These are phyloP conservation scores for Hybos culiciformis DNA, from an alignment of 2,888 invertebrate species.

Conservation along the genomic window DNA sequence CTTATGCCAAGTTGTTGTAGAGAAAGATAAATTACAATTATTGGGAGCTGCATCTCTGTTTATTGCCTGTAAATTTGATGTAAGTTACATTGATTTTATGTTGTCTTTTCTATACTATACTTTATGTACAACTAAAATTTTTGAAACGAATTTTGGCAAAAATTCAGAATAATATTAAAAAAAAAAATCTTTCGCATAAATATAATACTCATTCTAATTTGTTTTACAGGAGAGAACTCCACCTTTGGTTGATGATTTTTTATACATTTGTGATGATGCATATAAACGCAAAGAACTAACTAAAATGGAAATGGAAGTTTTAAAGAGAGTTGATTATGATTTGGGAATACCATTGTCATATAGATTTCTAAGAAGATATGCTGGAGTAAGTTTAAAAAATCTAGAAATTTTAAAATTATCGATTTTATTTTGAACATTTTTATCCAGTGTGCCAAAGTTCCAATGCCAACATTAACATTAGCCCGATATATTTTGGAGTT, in stretches of 20 bases:
- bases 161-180: too few species aligned
- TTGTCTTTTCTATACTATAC: too few species aligned
- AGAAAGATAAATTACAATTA: constrained; percentile 77
- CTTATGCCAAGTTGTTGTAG: constrained; percentile 52
- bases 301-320: constrained; percentile 76
- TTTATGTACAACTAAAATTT: too few species aligned
- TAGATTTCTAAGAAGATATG: constrained; percentile 87
- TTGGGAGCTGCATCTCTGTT: constrained; percentile 86
- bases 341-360: constrained; percentile 95
- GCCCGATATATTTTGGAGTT: constrained; percentile 90
- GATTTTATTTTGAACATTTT: too few species aligned
- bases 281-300: constrained; percentile 75
- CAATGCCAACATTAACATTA: constrained; percentile 84
- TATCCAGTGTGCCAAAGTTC: constrained; percentile 62
- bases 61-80: constrained; percentile 93
- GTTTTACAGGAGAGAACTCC: constrained; percentile 71
- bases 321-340: constrained; percentile 75
- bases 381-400: constrained; percentile 56
- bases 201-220: constrained; percentile 6
- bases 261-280: constrained; percentile 94
- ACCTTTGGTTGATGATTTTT: constrained; percentile 86
- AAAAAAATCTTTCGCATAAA: too few species aligned
- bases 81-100: constrained; percentile 30
- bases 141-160: too few species aligned
- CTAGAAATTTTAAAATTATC: too few species aligned